Conservation (phyloP, 2,888 invertebrate species). For the Noctua janthina region DNA sequence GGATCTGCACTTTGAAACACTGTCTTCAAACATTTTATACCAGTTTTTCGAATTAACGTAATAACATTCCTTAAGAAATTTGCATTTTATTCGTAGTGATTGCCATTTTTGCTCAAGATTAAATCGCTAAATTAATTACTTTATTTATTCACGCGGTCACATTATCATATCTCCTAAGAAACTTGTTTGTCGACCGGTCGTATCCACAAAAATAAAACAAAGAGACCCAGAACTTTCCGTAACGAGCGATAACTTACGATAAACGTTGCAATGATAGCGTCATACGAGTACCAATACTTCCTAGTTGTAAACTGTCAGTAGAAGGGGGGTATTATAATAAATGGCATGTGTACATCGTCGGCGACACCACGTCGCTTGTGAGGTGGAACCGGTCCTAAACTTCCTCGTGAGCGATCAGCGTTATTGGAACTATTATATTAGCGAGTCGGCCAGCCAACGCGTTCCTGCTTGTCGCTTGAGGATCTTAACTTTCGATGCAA, state of each 20-base stretch:
- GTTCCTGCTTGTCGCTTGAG: constrained; percentile 59
- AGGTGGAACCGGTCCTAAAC: constrained; percentile 81
- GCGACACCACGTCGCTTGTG: constrained; percentile 78
- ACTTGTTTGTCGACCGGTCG: constrained; percentile 59
- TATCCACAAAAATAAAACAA: constrained; percentile 65
- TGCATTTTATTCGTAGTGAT: constrained; percentile 43
- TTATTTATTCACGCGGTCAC: constrained; percentile 58
- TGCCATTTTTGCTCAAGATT: constrained; percentile 40
- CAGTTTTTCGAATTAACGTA: constrained; percentile 38
- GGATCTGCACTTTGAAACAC: constrained; percentile 63
- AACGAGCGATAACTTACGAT: constrained; percentile 71
- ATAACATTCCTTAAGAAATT: constrained; percentile 40
- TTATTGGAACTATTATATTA: constrained; percentile 83
- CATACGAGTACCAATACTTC: constrained; percentile 77
- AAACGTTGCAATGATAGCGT: constrained; percentile 75
- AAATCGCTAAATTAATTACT: constrained; percentile 54
- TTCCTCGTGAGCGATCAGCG: constrained; percentile 84
- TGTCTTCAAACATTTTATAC: constrained; percentile 54
- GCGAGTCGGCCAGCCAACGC: constrained; percentile 68
- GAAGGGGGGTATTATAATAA: constrained; percentile 83
- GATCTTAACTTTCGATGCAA: constrained; percentile 60
- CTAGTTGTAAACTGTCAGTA: constrained; percentile 79
- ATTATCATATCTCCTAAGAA: constrained; percentile 58
- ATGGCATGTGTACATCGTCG: constrained; percentile 80
- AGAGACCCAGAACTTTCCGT: constrained; percentile 70